These are phyloP conservation scores for Adineta ricciae DNA, from an alignment of 2,888 invertebrate genomes.

Conservation along the genomic window DNA sequence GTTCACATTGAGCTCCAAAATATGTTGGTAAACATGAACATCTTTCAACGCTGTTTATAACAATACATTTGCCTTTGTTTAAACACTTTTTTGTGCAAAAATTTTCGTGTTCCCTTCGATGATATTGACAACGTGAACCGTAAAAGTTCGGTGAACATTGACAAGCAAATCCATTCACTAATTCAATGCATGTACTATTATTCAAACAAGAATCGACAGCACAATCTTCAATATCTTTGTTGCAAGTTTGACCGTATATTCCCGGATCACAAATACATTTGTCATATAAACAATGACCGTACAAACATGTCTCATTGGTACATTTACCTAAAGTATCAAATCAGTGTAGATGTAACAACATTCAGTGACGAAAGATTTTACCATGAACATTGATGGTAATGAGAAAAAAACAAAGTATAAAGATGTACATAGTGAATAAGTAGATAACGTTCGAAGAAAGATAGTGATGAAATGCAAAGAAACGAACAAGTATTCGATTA, in stretches of 20 bases:
- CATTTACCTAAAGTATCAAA: not conserved
- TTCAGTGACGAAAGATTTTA: not conserved
- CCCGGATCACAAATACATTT: not conserved
- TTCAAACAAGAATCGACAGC: not conserved
- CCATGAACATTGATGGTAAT: not conserved
- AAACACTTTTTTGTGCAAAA: not conserved
- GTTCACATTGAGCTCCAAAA: not conserved
- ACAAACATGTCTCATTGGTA: not conserved
- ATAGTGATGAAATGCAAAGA: not conserved
- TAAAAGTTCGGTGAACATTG: not conserved
- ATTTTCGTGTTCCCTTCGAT: not conserved
- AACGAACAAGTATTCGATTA: too few relatives aligned
- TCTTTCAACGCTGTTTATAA: not conserved
- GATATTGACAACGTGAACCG: not conserved
- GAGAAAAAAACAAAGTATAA: not conserved
- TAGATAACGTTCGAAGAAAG: too few relatives aligned
- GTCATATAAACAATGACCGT: not conserved
- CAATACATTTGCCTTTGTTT: not conserved
- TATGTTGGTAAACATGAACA: not conserved
- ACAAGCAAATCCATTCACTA: not conserved
- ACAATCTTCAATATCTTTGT: not conserved
- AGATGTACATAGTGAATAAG: not conserved
- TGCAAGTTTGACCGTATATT: not conserved
- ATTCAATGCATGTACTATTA: not conserved
- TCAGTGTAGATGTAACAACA: not conserved